phyloP scores from a whole-genome alignment of 2,888 invertebrate species.

The Mimumesa dahlbomi region DNA sequence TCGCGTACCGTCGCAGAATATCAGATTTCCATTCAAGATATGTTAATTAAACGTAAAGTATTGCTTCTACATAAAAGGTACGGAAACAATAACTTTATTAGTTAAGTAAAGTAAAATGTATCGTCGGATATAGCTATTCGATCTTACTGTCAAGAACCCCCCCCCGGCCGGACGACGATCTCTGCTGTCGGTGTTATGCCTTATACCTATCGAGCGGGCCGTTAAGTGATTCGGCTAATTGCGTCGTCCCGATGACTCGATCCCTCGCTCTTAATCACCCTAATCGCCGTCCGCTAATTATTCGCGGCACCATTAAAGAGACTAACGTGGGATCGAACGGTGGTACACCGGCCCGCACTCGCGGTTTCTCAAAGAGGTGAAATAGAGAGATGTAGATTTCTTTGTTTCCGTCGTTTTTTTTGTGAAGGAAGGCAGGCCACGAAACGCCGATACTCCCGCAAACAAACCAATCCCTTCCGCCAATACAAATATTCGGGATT shows the following conservation, averaged over 20 bases:
- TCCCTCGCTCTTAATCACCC: slow-evolving; percentile 71
- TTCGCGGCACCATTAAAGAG: slow-evolving; percentile 75
- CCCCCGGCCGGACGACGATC: no score
- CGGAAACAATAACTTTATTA: no score
- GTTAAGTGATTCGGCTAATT: slow-evolving; percentile 76
- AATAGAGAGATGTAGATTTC: slow-evolving; percentile 49
- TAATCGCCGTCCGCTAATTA: slow-evolving; percentile 75
- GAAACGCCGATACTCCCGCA: slow-evolving; percentile 3
- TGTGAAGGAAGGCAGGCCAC: neutral
- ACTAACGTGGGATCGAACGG: slow-evolving; percentile 60
- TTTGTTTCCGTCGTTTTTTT: slow-evolving; percentile 54
- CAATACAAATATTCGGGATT: slow-evolving; percentile 68
- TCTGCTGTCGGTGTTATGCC: slow-evolving; percentile 34
- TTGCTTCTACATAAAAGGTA: no score
- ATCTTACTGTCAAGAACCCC: slow-evolving; percentile 22
- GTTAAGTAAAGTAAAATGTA: no score
- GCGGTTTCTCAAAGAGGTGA: slow-evolving; percentile 51
- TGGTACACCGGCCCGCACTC: slow-evolving; percentile 29
- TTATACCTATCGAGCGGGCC: slow-evolving; percentile 54
- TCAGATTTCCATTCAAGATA: no score
- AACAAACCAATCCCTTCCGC: slow-evolving; percentile 32
- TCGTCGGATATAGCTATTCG: no score
- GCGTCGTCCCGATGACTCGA: slow-evolving; percentile 64
- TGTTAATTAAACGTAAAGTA: no score
- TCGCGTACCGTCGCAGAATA: no score